These are phyloP conservation scores for Cyphotilapia sp. DNA, from an alignment of 2,113 vertebrate species.

Conservation along the genomic window DNA sequence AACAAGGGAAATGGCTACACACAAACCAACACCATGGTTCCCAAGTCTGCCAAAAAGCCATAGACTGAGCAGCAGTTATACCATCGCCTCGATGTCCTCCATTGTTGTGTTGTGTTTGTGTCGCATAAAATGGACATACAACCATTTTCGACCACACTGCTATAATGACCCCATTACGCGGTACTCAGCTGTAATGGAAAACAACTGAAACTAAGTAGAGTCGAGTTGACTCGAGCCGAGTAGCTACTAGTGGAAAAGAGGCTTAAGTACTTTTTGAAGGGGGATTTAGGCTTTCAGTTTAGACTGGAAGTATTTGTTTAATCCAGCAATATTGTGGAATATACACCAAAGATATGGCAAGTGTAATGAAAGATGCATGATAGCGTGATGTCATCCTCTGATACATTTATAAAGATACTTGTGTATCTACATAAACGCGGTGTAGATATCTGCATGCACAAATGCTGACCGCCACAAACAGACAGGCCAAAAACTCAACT, in stretches of 20 bases:
- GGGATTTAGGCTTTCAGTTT: not conserved
- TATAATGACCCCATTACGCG: not conserved
- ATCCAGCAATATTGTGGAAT: not conserved
- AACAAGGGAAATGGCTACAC: not conserved
- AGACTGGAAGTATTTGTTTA: not conserved
- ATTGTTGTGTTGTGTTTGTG: not conserved
- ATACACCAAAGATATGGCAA: not conserved
- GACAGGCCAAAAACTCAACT: not conserved
- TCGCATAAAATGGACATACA: not conserved
- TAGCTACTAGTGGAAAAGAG: not conserved
- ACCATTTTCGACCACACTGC: not conserved
- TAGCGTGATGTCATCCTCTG: not conserved
- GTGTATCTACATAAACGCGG: not conserved
- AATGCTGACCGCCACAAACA: not conserved
- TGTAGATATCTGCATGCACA: not conserved
- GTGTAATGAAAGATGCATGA: not conserved
- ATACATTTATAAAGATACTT: not conserved
- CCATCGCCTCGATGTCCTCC: fast-evolving
- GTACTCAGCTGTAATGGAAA: not conserved
- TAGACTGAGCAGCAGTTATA: not conserved
- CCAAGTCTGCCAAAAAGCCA: not conserved
- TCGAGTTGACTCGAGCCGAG: fast-evolving
- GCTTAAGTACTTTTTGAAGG: not conserved
- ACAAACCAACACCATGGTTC: not conserved
- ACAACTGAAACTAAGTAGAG: not conserved